Base-by-base conservation (phyloP, 2,797 vertebrate species). In the Silurus lanzhouensis region DNA sequence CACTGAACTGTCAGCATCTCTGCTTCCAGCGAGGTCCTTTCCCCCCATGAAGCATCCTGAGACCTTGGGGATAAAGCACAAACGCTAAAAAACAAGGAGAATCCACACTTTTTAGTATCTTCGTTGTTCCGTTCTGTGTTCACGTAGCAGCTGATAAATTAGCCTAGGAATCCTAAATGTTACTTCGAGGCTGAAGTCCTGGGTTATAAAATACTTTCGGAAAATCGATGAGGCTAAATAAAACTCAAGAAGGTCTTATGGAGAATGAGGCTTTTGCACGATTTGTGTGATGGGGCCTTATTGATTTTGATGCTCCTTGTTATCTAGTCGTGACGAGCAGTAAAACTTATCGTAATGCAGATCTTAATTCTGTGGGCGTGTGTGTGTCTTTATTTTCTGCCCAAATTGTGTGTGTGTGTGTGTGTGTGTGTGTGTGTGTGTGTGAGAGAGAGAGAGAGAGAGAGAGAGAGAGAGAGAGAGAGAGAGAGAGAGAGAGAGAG, bases 311-410 rank as follows among this genome's bases (percentile, higher is more conserved):
- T 38, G 17, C 64, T 38, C 66, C 20, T 57, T 70, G 31, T 71
- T 70, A 71, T 71, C 66, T 82, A 10, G 19, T 31, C 20, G 19
- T 15, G 68, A 44, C 15, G 63, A 67, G 79, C 25, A 58, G 20
- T 31, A 82, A 38, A 70, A 82, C 48, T 22, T 70, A 82, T 82
- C 66, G 52, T 71, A 68, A 82, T 57, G 66, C 66, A 70, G 52
- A 82, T 57, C 67, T 82, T 71, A 82, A 82, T 71, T 71, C 27
- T 82, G 55, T 9, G 20, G 52, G 25, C 38, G 38, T 38, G 38
- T 44, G 20, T 17, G 67, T 83, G 46, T 83, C 7, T 19, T 25
- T 83, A 74, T 74, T 74, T 87, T 48, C 77, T 71, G 67, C 58
- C 55, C 17, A 61, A 20, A 68, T n/a, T 58, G 52, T 46, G 60